Evolutionary conservation across 2,113 vertebrate species (phyloP), one percentile per base, ranked within the genome.

Genomic region (Reinhardtius hippoglossoides): DNA sequence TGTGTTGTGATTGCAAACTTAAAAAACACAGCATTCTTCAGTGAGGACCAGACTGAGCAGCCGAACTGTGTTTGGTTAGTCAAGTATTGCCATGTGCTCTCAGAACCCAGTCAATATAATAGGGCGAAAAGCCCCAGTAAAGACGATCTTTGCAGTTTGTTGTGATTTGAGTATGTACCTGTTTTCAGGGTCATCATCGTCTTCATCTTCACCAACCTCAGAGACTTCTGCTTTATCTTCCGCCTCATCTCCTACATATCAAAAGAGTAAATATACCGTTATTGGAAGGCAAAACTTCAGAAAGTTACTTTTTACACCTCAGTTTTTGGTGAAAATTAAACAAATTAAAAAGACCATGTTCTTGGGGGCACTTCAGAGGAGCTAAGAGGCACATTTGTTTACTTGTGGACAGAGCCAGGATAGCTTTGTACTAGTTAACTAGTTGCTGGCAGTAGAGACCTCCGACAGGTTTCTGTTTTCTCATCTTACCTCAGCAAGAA

Each of bases 131-230:
- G 44, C 14, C 44, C 12, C 2, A 37, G 8, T 37, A 9, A 37
- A 35, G 31, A 40, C 8, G 2, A 42, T 42, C 40, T 42, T 31
- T 31, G 31, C 31, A 31, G 31, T 31, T 31, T 27, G 27, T 27
- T 9, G 37, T 10, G 2, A 40, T 40, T 42, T 42, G 40, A 42
- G 93, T 96, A 2, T 20, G 20, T 67, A 99, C 98, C 97, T 98
- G 95, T 99, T 99, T 93, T 99, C 98, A 62, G 97, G 96, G 86
- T 98, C 97, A 35, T 99, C 97, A 5, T 97, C 96, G 0, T 96
- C 96, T 9, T 96, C 95, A 1, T 96, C 97, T 18, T 96, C 96
- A 35, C 93, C 95, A 54, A 93, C 91, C 88, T 89, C 93, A 78
- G 92, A 87, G 81, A 88, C 73, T 46, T 88, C 94, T 74, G 92